phyloP scores from a whole-genome alignment of 2,888 invertebrate species.

The Anticlea derivata region DNA sequence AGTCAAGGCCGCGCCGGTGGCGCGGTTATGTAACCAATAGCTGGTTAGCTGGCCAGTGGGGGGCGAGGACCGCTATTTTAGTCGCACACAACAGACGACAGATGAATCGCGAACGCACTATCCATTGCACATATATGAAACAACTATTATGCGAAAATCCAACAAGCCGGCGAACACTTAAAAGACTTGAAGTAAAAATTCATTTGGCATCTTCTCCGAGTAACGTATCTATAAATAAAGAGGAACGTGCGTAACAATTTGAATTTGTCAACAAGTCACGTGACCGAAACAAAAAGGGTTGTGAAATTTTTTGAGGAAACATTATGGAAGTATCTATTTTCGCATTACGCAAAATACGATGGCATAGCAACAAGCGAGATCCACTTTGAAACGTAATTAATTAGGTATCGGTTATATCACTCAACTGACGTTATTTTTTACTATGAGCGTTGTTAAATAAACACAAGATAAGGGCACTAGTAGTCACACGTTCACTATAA shows the following conservation, averaged over 20 bases:
- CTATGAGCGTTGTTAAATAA: slow-evolving; percentile 29
- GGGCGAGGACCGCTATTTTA: slow-evolving; percentile 74
- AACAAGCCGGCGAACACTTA: slow-evolving; percentile 6
- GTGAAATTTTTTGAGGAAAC: slow-evolving; percentile 9
- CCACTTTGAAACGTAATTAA: slow-evolving; percentile 18
- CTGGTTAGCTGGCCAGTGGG: slow-evolving; percentile 50
- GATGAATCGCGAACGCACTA: slow-evolving; percentile 52
- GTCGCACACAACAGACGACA: slow-evolving; percentile 61
- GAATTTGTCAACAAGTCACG: slow-evolving; percentile 26
- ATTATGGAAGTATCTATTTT: slow-evolving; percentile 12
- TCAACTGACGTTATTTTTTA: slow-evolving; percentile 21
- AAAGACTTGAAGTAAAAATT: slow-evolving; percentile 6
- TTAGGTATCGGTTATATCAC: slow-evolving; percentile 23
- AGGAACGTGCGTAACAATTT: slow-evolving; percentile 20
- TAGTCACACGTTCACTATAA: slow-evolving; percentile 53
- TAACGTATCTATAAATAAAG: slow-evolving; percentile 25
- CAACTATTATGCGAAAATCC: slow-evolving; percentile 15
- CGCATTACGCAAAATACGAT: slow-evolving; percentile 5
- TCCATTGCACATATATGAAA: slow-evolving; percentile 30
- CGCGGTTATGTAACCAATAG: slow-evolving; percentile 72
- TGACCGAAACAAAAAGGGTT: slow-evolving; percentile 13
- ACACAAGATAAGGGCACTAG: slow-evolving; percentile 48
- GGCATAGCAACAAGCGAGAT: slow-evolving; percentile 1
- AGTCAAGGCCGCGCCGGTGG: slow-evolving; percentile 77
- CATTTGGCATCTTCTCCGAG: slow-evolving; percentile 21